Evolutionary conservation across 2,113 vertebrate genomes (phyloP).

Genomic region (Peucedramus taeniatus): DNA sequence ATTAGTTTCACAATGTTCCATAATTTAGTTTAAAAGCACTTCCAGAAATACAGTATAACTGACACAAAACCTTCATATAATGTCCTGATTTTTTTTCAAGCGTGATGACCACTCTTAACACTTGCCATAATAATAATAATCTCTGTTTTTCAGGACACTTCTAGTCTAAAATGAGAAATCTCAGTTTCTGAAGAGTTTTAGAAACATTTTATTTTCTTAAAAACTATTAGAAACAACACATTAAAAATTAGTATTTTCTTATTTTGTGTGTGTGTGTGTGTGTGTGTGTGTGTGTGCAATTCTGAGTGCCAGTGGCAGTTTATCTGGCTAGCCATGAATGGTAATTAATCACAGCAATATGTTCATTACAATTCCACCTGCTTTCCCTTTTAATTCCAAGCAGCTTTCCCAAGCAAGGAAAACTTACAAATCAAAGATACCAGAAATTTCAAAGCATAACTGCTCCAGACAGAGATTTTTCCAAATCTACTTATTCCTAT

Average conservation of each 20-base stretch:
- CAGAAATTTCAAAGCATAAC: background rate
- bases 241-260: background rate
- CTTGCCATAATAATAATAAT: background rate
- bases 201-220: background rate
- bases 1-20: background rate
- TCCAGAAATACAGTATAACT: background rate
- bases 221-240: background rate
- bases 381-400: background rate
- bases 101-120: background rate
- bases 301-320: background rate
- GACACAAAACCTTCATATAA: background rate
- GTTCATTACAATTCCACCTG: background rate
- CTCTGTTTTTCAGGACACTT: background rate
- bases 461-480: background rate
- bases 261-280: accelerated
- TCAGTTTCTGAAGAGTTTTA: background rate
- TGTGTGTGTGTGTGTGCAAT: accelerated
- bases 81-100: background rate
- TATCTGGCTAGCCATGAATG: background rate
- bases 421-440: background rate
- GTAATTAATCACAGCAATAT: background rate
- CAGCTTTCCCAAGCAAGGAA: background rate
- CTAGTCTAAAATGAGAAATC: background rate
- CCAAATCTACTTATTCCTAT: background rate
- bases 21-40: background rate